Evolutionary conservation across 2,113 vertebrate species (phyloP).

Genomic region (Neodon shergylaensis): DNA sequence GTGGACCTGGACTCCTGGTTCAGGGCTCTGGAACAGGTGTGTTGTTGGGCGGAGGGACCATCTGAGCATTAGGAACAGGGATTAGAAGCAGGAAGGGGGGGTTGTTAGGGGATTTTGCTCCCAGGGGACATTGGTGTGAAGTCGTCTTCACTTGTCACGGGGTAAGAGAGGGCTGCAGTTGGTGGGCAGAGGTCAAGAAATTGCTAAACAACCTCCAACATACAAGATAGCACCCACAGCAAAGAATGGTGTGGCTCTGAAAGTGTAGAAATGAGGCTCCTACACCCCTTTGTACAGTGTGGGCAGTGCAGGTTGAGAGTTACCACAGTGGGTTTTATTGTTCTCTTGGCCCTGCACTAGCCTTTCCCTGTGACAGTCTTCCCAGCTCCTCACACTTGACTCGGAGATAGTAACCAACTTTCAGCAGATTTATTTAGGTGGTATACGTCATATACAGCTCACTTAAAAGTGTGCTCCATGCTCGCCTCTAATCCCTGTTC

Average conservation of each 20-base stretch:
- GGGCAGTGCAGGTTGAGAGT: not conserved
- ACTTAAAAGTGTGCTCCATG: not conserved
- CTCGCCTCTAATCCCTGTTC: no score
- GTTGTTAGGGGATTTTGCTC: not conserved
- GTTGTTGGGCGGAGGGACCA: not conserved
- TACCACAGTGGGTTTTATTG: not conserved
- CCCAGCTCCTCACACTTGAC: not conserved
- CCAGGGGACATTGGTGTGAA: not conserved
- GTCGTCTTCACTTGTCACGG: not conserved
- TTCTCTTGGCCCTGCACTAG: not conserved
- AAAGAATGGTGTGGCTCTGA: not conserved
- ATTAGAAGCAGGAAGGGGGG: no score
- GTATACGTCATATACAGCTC: not conserved
- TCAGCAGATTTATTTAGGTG: not conserved
- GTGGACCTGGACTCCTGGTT: not conserved
- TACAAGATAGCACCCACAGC: not conserved
- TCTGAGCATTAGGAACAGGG: not conserved
- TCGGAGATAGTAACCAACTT: not conserved
- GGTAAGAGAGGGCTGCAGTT: not conserved
- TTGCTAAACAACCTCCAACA: fast-evolving
- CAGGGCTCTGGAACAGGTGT: not conserved
- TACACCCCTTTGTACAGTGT: not conserved
- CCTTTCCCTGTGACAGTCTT: not conserved
- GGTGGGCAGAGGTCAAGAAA: not conserved
- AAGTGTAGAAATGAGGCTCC: not conserved